Evolutionary conservation across 64 coral and sea anemone species (phyloP), one percentile per base, ranked within the genome.

Genomic region (Montipora capricornis): DNA sequence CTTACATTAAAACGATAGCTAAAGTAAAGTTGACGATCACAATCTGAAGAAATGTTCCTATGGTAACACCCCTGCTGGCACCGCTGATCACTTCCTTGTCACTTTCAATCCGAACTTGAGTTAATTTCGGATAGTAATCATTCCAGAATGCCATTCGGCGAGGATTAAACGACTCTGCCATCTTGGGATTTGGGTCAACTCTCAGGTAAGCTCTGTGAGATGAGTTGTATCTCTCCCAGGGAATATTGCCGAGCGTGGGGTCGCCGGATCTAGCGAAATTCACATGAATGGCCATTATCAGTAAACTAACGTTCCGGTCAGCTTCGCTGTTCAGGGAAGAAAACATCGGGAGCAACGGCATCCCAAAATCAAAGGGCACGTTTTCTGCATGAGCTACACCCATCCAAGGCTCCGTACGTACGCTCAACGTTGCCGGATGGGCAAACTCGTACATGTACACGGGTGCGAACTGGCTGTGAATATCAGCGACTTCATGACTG

Each of bases 131-230:
- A 62, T 94, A 81, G 77, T 97, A 97, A 46, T 85, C 70, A 75
- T 96, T 96, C 95, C 95, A 96, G 75, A 92, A 92, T 2, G 82
- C 70, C 49, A 92, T 69, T 51, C 80, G 75, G 6, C 75, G 74
- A 64, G 62, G 53, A 76, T 85, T 17, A 87, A 93, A 93, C 1
- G 83, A 67, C 29, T 51, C 52, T 29, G n/a, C 16, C 74, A 87
- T 87, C 59, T 80, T 53, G 17, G 91, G 91, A 8, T 79, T 66
- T 24, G 91, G 7, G 55, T 75, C 61, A 14, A 87, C 84, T 46
- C 29, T 57, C 16, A 93, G 49, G 53, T 93, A 93, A 4, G 74
- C 81, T 61, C 49, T 74, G 58, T 82, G 69, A 4, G 8, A 66
- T 4, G 69, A 64, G 69, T 92, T 87, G 37, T 81, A 95, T 17